phyloP scores from a whole-genome alignment of 2,797 vertebrate species.

The Rhinella marina region DNA sequence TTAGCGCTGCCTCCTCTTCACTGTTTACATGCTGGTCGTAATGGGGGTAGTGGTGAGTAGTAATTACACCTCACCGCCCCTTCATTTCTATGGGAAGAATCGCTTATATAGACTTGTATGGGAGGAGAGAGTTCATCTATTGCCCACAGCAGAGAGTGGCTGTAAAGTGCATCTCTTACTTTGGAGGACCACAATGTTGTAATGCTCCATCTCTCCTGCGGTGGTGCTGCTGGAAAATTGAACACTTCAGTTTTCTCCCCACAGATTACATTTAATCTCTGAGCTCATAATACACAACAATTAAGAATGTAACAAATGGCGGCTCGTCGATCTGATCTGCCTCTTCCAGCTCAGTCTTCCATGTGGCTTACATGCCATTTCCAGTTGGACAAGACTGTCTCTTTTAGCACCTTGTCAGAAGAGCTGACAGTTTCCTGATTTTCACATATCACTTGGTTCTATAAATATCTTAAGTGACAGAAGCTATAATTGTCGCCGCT shows the following conservation, averaged over 20 bases:
- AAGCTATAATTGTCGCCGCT: slow-evolving; percentile 25
- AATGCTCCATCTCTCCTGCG: background rate
- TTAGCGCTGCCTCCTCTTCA: no score
- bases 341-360: background rate
- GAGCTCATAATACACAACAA: background rate
- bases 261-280: background rate
- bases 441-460: slow-evolving; percentile 5
- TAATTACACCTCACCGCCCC: no score
- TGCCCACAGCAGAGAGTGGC: background rate
- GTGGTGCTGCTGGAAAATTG: background rate
- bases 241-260: background rate
- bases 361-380: background rate
- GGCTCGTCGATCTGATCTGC: background rate
- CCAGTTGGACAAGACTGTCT: background rate
- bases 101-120: no score
- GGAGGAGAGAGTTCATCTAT: background rate
- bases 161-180: background rate
- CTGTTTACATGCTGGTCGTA: no score
- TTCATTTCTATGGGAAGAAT: no score
- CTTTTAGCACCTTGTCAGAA: slow-evolving; percentile 1
- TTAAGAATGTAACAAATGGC: background rate
- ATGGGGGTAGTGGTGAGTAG: no score
- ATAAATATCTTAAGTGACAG: slow-evolving; percentile 46
- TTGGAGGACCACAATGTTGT: background rate
- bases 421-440: slow-evolving; percentile 18